These are phyloP conservation scores for Troides aeacus DNA, from an alignment of 2,888 invertebrate species.

Conservation along the genomic window DNA sequence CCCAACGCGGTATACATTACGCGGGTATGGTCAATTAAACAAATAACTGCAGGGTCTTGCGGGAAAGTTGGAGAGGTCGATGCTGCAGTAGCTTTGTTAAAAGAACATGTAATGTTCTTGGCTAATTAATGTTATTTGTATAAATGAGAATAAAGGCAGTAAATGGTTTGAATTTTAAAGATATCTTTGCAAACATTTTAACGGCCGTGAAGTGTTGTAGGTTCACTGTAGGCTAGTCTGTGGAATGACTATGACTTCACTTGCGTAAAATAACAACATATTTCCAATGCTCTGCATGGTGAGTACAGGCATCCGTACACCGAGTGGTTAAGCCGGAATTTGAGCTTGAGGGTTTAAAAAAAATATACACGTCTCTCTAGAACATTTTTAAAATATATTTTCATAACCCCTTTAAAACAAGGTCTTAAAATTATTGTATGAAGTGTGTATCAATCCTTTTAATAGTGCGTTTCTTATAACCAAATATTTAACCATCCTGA, in stretches of 20 bases:
- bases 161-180: neutral
- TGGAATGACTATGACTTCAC: neutral
- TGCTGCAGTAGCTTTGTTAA: conserved; percentile 27
- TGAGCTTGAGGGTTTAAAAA: neutral
- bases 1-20: conserved; percentile 32
- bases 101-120: conserved; percentile 13
- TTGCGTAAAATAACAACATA: neutral
- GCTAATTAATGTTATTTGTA: conserved; percentile 14
- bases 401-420: too few species aligned
- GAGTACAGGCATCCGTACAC: neutral
- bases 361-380: neutral
- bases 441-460: too few species aligned
- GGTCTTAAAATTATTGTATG: too few species aligned
- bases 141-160: neutral
- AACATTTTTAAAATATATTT: too few species aligned
- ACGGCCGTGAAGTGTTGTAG: neutral
- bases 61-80: conserved; percentile 26
- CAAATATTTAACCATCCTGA: too few species aligned
- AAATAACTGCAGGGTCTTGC: conserved; percentile 38
- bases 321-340: neutral
- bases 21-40: conserved; percentile 38
- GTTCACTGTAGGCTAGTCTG: neutral
- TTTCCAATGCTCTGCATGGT: neutral
- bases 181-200: neutral
- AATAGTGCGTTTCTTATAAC: too few species aligned